Evolutionary conservation across 2,113 vertebrate genomes (phyloP), one percentile per base, ranked within the genome.

Genomic region (Nansenia antarctica): DNA sequence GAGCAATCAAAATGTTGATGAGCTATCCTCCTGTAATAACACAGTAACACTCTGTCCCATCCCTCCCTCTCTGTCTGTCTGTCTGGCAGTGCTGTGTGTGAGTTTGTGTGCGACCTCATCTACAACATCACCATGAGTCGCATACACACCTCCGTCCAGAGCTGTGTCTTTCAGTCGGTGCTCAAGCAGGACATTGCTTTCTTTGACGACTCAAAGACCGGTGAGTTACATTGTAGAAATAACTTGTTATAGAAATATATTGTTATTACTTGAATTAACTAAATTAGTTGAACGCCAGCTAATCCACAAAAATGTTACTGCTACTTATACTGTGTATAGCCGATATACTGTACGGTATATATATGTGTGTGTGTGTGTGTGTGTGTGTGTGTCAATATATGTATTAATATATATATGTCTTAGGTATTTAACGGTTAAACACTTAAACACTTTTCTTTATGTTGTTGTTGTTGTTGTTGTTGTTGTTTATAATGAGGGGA

Each of bases 41-140:
- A 52, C 1, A 52, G 47, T 52, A 20, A 20, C 26, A 0, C 60
- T 14, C 12, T 47, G n/a, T 9, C 29, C 9, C 27, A 0, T 71
- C 0, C 78, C 47, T 71, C 72, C 53, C 29, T 37, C 27, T 11
- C 81, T n/a, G n/a, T n/a, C n/a, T n/a, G n/a, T n/a, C n/a, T n/a
- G n/a, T n/a, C n/a, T n/a, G n/a, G n/a, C n/a, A 94, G 93, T 37
- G 90, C 90, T 8, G 74, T 94, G 64, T 76, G 82, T 1, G 93
- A 93, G 87, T 92, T 92, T 58, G 20, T 90, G 0, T 90, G 92
- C 15, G 93, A 93, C 79, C 87, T 92, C 35, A 83, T 72, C 1
- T 93, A 93, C 80, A 91, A 90, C 62, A 3, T 82, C 79, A 93
- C 93, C 72, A 94, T 93, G 91, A 91, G 90, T 71, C 66, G 35